phyloP scores from a whole-genome alignment of 2,888 invertebrate species.

The Portevinia maculata region DNA sequence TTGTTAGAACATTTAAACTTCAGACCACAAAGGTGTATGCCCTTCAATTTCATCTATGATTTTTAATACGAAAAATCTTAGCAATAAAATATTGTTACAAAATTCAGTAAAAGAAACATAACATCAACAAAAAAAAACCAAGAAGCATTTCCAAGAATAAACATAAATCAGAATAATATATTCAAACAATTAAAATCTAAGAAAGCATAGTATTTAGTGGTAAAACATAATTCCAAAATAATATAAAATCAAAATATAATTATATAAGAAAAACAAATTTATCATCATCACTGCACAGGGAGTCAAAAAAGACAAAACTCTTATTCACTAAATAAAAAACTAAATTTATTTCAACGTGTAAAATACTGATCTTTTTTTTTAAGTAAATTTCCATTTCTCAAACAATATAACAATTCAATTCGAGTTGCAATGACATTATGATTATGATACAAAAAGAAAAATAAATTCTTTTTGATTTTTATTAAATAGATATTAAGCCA shows the following conservation, averaged over 20 bases:
- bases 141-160: constrained; percentile 41
- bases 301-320: constrained; percentile 23
- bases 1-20: constrained; percentile 16
- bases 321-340: constrained; percentile 25
- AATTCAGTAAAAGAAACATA: constrained; percentile 1
- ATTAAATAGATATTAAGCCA: constrained; percentile 42
- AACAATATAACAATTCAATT: constrained; percentile 65
- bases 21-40: constrained; percentile 50
- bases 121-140: constrained; percentile 26
- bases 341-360: constrained; percentile 22
- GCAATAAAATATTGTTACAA: constrained; percentile 21
- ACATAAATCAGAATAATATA: constrained; percentile 16
- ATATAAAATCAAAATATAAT: constrained; percentile 3
- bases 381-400: constrained; percentile 41
- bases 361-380: constrained; percentile 8
- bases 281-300: constrained; percentile 53
- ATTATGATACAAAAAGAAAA: constrained; percentile 33
- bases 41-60: constrained; percentile 17
- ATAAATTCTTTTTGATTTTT: constrained; percentile 2
- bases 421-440: constrained; percentile 64
- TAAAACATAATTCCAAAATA: constrained; percentile 18
- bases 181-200: constrained; percentile 29
- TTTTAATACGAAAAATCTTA: constrained; percentile 30
- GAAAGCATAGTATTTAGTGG: constrained; percentile 43
- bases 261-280: not conserved